Conservation (phyloP, 2,888 invertebrate species). For the Ypsolopha sequella region DNA sequence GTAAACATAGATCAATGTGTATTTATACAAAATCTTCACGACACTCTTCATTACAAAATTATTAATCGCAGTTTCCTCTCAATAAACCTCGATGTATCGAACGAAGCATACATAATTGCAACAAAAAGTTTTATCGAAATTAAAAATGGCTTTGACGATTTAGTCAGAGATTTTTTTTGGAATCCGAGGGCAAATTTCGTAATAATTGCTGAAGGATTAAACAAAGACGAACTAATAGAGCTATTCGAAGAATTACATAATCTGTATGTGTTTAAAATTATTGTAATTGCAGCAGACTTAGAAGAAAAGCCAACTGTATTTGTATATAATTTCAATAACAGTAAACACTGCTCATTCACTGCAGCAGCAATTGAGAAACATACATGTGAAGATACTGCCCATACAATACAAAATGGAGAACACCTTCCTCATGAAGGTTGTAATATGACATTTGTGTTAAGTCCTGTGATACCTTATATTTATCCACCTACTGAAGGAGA, state of each 20-base stretch:
- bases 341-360: no score
- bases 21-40: no score
- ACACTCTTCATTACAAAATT: not conserved
- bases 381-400: not conserved
- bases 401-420: not conserved
- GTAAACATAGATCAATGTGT: not conserved
- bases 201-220: not conserved
- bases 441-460: slow-evolving; percentile 5
- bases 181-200: not conserved
- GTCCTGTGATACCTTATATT: not conserved
- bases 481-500: not conserved
- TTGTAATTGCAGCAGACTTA: no score
- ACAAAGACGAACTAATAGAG: not conserved
- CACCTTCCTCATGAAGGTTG: slow-evolving; percentile 6
- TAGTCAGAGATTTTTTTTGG: not conserved
- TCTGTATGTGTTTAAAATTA: not conserved
- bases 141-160: not conserved
- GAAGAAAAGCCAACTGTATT: no score
- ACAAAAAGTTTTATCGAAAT: not conserved
- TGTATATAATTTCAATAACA: no score
- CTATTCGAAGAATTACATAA: not conserved
- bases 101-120: not conserved
- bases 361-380: slow-evolving; percentile 5
- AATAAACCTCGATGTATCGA: not conserved
- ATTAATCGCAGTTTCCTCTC: not conserved